Conservation (phyloP, 2,113 vertebrate genomes). For the Clupea harengus region DNA sequence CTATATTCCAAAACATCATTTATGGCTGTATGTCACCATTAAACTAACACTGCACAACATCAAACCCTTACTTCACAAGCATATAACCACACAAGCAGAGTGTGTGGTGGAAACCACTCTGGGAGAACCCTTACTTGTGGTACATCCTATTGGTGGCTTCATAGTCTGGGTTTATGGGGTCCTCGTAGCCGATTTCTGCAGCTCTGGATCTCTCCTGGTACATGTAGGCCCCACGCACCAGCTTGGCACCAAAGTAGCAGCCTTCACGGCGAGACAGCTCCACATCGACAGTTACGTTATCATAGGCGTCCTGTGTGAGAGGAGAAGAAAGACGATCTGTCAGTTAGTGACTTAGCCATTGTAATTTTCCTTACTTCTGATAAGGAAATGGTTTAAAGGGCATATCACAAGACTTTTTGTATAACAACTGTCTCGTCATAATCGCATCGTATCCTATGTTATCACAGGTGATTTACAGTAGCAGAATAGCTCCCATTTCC, state of each 20-base stretch:
- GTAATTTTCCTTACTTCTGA: background rate
- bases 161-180: constrained; percentile 86
- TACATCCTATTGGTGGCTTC: constrained; percentile 86
- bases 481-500: background rate
- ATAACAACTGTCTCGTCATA: background rate
- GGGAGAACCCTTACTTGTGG: constrained; percentile 58
- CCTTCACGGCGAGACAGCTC: constrained; percentile 82
- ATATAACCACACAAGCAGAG: background rate
- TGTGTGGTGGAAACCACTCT: background rate
- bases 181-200: constrained; percentile 76
- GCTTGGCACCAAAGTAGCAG: constrained; percentile 87
- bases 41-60: background rate
- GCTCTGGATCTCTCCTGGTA: constrained; percentile 84
- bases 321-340: background rate
- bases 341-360: background rate
- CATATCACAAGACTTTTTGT: constrained; percentile 7
- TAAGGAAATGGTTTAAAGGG: background rate
- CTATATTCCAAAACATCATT: background rate
- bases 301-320: constrained; percentile 79
- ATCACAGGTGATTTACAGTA: background rate
- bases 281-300: constrained; percentile 77
- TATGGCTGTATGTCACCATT: background rate
- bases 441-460: background rate
- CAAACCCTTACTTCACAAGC: background rate
- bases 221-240: constrained; percentile 94